Evolutionary conservation across 2,113 vertebrate species (phyloP).

Genomic region (Gallinago jamesoni): DNA sequence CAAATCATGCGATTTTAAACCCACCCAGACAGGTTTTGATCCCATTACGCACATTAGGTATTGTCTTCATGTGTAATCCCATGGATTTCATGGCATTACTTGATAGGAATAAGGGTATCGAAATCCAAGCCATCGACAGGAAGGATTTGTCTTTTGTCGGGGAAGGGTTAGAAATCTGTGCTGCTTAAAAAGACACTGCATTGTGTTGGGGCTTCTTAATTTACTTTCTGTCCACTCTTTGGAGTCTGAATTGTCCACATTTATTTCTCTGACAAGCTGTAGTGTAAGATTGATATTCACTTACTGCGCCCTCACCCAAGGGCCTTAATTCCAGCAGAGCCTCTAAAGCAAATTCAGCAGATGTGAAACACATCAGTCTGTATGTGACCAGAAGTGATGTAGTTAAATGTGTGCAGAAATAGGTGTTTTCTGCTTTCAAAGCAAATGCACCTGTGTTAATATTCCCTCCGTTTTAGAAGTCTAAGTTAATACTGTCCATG

Average conservation of each 20-base stretch:
- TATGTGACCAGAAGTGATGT: constrained; percentile 17
- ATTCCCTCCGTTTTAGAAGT: neutral
- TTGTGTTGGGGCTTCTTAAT: constrained; percentile 12
- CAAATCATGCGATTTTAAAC: neutral
- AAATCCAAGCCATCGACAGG: neutral
- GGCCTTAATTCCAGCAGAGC: constrained; percentile 39
- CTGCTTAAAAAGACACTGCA: neutral
- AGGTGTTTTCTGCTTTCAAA: constrained; percentile 30
- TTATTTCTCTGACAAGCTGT: constrained; percentile 48
- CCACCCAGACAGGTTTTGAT: neutral
- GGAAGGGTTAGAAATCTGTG: neutral
- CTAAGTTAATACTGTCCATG: neutral
- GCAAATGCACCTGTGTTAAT: neutral
- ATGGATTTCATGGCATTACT: neutral
- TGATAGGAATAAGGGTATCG: neutral
- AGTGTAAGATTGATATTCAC: constrained; percentile 36
- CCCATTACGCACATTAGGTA: neutral
- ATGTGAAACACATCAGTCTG: neutral
- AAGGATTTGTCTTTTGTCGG: neutral
- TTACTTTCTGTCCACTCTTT: neutral
- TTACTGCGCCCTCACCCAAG: constrained; percentile 27
- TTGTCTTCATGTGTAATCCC: neutral
- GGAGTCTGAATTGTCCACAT: neutral
- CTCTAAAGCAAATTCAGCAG: constrained; percentile 50
- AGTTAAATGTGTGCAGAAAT: constrained; percentile 33